Evolutionary conservation across 2,888 invertebrate genomes (phyloP), one percentile per base, ranked within the genome.

Genomic region (Clostera curtula): DNA sequence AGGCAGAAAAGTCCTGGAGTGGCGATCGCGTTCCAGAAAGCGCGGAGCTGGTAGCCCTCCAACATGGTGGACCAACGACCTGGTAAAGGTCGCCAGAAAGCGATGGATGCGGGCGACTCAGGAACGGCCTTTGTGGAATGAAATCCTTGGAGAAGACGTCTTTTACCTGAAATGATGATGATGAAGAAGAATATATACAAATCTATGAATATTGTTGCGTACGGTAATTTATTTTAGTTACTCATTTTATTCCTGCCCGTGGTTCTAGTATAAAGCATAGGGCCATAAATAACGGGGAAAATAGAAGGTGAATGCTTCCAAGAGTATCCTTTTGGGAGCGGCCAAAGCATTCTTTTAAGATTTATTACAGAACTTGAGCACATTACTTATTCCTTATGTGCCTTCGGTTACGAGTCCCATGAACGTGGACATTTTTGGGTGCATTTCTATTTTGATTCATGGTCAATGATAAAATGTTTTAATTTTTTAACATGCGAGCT

Each of bases 261-360:
- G 74, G 76, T 79, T 70, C 69, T 70, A 66, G 73, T 74, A 72
- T 75, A 79, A 77, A 71, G 74, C 82, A 80, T 77, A 72, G 80
- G 70, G 70, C 60, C 79, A 82, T 83, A 83, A 83, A 83, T 83
- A 79, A 82, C 76, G 51, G 50, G 73, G 75, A 70, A 80, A 82
- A 82, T 82, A 80, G 80, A 80, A 83, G 80, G 82, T 80, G 80
- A 79, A 79, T 54, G 77, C 74, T 77, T 76, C 75, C 70, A 74
- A 60, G 70, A 77, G 82, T 77, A 79, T 80, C 82, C 82, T 82
- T 83, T 82, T 72, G 80, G 82, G 82, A 77, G 64, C 75, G 73
- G 66, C 72, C 76, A 76, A 71, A 82, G 82, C 79, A 82, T 83
- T 83, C 79, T 83, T 83, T 79, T 76, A 74, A 82, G 82, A 83